phyloP scores from a whole-genome alignment of 64 coral and sea anemone genomes.

The Montipora efflorescens region DNA sequence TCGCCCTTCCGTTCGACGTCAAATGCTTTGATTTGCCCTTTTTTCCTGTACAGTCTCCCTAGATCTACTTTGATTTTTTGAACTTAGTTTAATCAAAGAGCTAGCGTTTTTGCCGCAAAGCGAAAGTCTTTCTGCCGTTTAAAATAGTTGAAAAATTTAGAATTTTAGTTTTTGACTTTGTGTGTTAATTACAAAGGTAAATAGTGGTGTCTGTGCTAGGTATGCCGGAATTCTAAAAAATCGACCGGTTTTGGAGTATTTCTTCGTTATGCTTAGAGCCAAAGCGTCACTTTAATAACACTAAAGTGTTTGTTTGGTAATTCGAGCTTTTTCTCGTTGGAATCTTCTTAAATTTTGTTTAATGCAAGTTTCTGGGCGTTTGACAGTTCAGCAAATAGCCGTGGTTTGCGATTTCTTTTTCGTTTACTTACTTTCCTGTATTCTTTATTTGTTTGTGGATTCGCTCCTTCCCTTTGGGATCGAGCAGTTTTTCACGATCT shows the following conservation, averaged over 20 bases:
- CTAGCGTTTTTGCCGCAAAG: constrained; percentile 42
- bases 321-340: constrained; percentile 58
- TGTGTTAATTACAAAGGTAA: constrained; percentile 93
- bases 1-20: constrained; percentile 61
- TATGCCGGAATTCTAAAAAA: constrained; percentile 72
- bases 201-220: constrained; percentile 76
- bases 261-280: constrained; percentile 37
- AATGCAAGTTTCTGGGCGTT: constrained; percentile 27
- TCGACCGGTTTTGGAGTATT: constrained; percentile 18
- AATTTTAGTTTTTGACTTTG: constrained; percentile 81
- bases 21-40: constrained; percentile 64
- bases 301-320: constrained; percentile 55
- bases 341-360: constrained; percentile 39
- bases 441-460: constrained; percentile 28
- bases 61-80: constrained; percentile 81
- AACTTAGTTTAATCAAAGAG: constrained; percentile 70
- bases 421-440: constrained; percentile 50
- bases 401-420: constrained; percentile 39
- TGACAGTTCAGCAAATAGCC: constrained; percentile 43
- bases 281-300: constrained; percentile 11
- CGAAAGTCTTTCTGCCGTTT: constrained; percentile 59
- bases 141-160: constrained; percentile 75
- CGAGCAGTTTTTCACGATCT: constrained; percentile 25
- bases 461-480: constrained; percentile 40
- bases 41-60: constrained; percentile 57